phyloP scores from a whole-genome alignment of 2,113 vertebrate genomes.

The Thinocorus orbignyianus region DNA sequence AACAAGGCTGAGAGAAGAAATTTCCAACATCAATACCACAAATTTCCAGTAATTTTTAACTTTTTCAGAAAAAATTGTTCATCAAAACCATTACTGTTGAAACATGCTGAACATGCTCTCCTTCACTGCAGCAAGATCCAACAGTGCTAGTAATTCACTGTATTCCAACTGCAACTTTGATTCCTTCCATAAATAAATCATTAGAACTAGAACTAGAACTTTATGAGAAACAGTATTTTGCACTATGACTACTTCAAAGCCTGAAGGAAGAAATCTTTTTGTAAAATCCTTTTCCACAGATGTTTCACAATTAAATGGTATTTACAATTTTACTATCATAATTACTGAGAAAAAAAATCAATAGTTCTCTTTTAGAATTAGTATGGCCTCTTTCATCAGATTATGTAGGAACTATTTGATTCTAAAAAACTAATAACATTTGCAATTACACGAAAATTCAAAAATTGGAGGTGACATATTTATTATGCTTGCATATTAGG shows the following conservation, averaged over 20 bases:
- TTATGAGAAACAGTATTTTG: slow-evolving; percentile 14
- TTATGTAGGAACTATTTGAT: neutral
- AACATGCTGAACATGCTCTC: neutral
- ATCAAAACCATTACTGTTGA: neutral
- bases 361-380: slow-evolving; percentile 2
- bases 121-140: neutral
- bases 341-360: neutral
- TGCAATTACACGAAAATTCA: neutral
- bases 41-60: neutral
- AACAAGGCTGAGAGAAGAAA: neutral
- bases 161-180: neutral
- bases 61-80: neutral
- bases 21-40: neutral
- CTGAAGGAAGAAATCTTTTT: slow-evolving; percentile 16
- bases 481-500: neutral
- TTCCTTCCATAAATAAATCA: slow-evolving; percentile 28
- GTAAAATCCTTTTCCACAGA: neutral
- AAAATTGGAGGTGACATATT: neutral
- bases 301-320: slow-evolving; percentile 31
- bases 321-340: slow-evolving; percentile 42
- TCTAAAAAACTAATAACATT: neutral
- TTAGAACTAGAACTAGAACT: slow-evolving; percentile 11
- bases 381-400: neutral
- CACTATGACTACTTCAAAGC: neutral
- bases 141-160: neutral